Evolutionary conservation across 2,888 invertebrate species (phyloP), one percentile per base, ranked within the genome.

Genomic region (Campopleginae sp.): DNA sequence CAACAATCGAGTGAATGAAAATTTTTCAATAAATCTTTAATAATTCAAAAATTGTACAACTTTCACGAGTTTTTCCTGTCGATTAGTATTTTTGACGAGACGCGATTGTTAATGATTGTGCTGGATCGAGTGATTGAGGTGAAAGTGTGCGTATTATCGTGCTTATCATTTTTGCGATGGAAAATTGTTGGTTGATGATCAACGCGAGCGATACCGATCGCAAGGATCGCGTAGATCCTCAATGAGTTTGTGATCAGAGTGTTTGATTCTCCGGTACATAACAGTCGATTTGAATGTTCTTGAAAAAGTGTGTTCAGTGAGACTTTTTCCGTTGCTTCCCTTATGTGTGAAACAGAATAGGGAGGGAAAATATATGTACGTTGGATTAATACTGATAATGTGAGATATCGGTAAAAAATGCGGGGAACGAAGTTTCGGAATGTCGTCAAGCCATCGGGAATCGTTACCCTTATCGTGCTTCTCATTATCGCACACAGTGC

Each of bases 371-470:
- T 58, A 12, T 27, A 23, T 33, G 33, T 42, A 38, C 51, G 65
- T 38, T 23, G 27, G 38, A 82, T 85, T 80, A 14, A 68, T 77
- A n/a, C 80, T 74, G 79, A 88, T 87, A 87, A 89, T 89, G 91
- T 92, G 92, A 90, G 88, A 91, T 89, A 89, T 68, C 70, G 61
- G 42, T 61, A 71, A 78, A 89, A 90, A 88, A 92, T 92, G 92
- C 87, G 89, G 86, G 88, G 88, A 87, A 87, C 80, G 82, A 87
- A 85, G 86, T 84, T 82, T 80, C 78, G 75, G 44, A 58, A 81
- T 72, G 78, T 79, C 70, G 63, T 63, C 76, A 82, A 80, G 76
- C 82, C 84, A 79, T 75, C 79, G 79, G 82, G 80, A 71, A 65
- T 86, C 74, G 86, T 84, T 82, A 65, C 84, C 82, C 82, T 92